These are phyloP conservation scores for Lacerta agilis DNA, from an alignment of 2,797 vertebrate genomes.

Conservation along the genomic window DNA sequence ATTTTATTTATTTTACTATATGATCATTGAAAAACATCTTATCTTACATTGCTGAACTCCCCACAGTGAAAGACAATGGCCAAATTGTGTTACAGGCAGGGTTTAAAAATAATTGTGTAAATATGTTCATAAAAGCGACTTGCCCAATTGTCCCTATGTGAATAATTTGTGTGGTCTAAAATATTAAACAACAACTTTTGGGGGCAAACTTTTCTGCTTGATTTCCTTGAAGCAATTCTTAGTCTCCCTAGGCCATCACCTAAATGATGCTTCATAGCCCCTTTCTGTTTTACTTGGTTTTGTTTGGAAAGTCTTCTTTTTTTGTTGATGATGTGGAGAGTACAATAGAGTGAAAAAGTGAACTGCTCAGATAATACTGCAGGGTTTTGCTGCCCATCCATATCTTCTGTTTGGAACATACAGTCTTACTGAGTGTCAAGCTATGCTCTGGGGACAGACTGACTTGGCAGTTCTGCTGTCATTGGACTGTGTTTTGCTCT, in stretches of 20 bases:
- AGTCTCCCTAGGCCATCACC: neutral
- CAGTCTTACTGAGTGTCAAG: no score
- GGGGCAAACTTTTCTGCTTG: neutral
- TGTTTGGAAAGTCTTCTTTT: neutral
- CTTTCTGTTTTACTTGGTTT: neutral
- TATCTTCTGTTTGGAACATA: neutral
- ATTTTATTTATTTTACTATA: neutral
- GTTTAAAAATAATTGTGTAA: neutral
- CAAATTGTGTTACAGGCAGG: neutral
- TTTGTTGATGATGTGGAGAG: neutral
- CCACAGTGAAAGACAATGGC: neutral
- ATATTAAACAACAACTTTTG: neutral
- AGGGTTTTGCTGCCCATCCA: neutral
- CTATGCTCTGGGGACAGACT: neutral
- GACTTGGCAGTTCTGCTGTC: neutral
- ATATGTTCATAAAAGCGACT: neutral
- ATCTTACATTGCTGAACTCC: neutral
- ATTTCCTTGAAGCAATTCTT: neutral
- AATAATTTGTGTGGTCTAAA: neutral
- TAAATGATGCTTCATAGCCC: neutral
- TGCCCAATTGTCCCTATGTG: neutral
- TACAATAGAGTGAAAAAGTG: neutral
- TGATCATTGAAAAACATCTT: neutral
- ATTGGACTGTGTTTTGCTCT: neutral
- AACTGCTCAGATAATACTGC: neutral